Percentiles rank a stretch among this genome's conserved stretches.
Evolutionary conservation across 2,797 vertebrate species (phyloP).

Genomic region (Salarias fasciatus): DNA sequence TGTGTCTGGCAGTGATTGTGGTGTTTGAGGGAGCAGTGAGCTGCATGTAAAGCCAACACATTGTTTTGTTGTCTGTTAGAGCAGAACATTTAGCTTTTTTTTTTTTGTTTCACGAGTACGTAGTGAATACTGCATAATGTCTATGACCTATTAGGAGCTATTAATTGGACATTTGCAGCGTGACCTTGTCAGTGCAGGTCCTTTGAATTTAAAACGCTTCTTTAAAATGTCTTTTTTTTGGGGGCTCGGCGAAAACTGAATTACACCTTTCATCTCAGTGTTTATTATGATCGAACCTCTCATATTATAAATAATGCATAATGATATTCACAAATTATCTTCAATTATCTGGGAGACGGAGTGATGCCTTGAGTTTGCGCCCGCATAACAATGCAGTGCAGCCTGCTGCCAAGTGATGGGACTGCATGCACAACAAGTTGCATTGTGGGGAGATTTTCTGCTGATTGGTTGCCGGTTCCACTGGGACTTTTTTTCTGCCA

Average conservation of each 20-base stretch:
- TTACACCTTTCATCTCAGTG: conserved; percentile 23
- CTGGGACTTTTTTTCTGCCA: conserved; percentile 9
- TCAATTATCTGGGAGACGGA: conserved; percentile 28
- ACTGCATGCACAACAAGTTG: conserved; percentile 24
- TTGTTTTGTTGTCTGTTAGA: conserved; percentile 53
- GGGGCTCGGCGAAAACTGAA: conserved; percentile 8
- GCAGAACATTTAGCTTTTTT: conserved; percentile 37
- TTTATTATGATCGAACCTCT: conserved; percentile 25
- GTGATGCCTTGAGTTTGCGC: conserved; percentile 13
- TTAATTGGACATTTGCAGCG: conserved; percentile 34
- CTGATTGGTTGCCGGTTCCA: conserved; percentile 23
- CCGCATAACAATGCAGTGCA: conserved; percentile 30
- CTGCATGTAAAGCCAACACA: conserved; percentile 55
- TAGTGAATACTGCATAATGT: conserved; percentile 42
- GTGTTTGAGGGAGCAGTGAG: conserved; percentile 58
- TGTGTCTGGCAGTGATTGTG: conserved; percentile 51
- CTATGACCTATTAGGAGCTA: conserved; percentile 27
- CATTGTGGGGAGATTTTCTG: conserved; percentile 26
- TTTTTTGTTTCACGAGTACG: too few species aligned
- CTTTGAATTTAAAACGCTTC: conserved; percentile 10
- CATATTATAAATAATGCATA: conserved; percentile 32
- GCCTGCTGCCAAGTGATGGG: conserved; percentile 14
- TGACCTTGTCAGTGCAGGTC: conserved; percentile 38
- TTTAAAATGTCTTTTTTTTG: conserved; percentile 24
- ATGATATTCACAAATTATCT: conserved; percentile 38